Conservation (phyloP, 2,113 vertebrate genomes). For the Elgaria multicarinata region DNA sequence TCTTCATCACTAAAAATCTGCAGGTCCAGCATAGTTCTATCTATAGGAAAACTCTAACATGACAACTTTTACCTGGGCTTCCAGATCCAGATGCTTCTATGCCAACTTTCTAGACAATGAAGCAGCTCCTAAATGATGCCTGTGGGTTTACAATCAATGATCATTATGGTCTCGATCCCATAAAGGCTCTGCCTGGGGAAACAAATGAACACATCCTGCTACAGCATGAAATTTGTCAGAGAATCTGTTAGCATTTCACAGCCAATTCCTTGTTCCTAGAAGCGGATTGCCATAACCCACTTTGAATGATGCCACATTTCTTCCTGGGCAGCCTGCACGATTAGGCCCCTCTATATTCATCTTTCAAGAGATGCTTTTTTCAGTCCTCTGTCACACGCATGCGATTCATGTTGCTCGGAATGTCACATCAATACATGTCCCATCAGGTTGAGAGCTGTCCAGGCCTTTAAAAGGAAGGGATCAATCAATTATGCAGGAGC, state of each 20-base stretch:
- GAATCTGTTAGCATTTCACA: neutral
- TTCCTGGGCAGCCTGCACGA: rapidly evolving
- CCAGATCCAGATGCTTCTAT: neutral
- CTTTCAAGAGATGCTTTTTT: neutral
- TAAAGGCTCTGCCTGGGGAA: neutral
- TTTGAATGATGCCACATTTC: neutral
- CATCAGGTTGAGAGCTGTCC: constrained; percentile 24
- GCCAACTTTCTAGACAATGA: neutral
- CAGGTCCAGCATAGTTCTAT: neutral
- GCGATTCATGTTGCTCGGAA: neutral
- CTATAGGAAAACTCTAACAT: neutral
- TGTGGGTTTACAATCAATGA: neutral
- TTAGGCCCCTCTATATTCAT: neutral
- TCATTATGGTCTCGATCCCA: neutral
- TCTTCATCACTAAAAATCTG: neutral
- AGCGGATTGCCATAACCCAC: neutral
- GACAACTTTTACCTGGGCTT: neutral
- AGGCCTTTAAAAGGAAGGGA: constrained; percentile 21
- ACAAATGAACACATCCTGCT: neutral
- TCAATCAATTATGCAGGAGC: constrained; percentile 42
- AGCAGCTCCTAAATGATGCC: neutral
- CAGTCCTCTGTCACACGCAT: rapidly evolving
- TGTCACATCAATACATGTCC: constrained; percentile 28
- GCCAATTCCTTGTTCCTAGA: neutral
- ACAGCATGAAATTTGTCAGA: rapidly evolving